Percentiles rank a stretch among this genome's conserved stretches.
These are phyloP conservation scores for Pan troglodytes DNA, from an alignment of 2,113 vertebrate species.

Conservation along the genomic window NHGRI_mPanTro3-v2.1_pri NC_072421.2:44289501-44290000, in stretches of 20 bases:
- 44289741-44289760: neutral
- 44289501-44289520: neutral
- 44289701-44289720: neutral
- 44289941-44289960: too few relatives aligned
- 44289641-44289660: neutral
- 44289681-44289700: conserved; percentile 41
- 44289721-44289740: neutral
- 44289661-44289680: neutral
- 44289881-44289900: too few relatives aligned
- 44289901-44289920: too few relatives aligned
- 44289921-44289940: too few relatives aligned
- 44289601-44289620: neutral
- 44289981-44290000: conserved; percentile 26
- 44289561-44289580: neutral
- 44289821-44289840: conserved; percentile 50
- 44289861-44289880: too few relatives aligned
- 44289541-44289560: neutral
- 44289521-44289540: neutral
- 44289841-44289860: neutral
- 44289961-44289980: neutral
- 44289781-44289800: neutral
- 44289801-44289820: neutral
- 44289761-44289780: conserved; percentile 30
- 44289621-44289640: neutral
- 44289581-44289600: conserved; percentile 32